Base-by-base conservation (phyloP, 2,888 invertebrate genomes). In the Synergus laeviventris region DNA sequence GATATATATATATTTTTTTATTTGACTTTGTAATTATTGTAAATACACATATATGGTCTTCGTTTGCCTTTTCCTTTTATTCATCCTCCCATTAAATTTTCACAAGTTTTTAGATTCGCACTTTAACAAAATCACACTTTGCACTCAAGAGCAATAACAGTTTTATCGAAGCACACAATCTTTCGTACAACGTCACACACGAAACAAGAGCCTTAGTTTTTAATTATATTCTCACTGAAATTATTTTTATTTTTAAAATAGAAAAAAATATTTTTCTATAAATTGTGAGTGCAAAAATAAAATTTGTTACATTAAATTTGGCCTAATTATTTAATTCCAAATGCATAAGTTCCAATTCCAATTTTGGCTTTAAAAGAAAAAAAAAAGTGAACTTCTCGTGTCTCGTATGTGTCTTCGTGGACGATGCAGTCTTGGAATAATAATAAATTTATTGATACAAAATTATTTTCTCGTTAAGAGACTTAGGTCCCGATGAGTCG, bases 11-110 rank as follows among this genome's bases (percentile, higher is more conserved):
- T 81, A 77, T 79, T 80, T 78, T 81, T 76, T 78, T 70, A 70
- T 70, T 70, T 70, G 70, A 70, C 31, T 54, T 54, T 70, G 85
- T 87, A 83, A 86, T 86, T 87, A 87, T 88, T 84, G 86, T 87
- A 86, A 84, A 88, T 87, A 87, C 87, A 87, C 85, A 84, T 88
- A 86, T 84, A 88, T 88, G 88, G 87, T 88, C 87, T 84, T 87
- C 84, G 84, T 79, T 82, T 84, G 77, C 80, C 78, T 77, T 75
- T 77, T 54, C 76, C 61, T 77, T 73, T 61, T 31, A 66, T 60
- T 74, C 12, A 7, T 12, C 2, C n/a, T 24, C 14, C 12, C 59
- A 14, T 16, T 31, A n/a, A 70, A 36, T 36, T 70, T 70, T 31
- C 49, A 70, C 18, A 18, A 38, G 11, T 70, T 70, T 54, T 31